These are phyloP conservation scores for Sibirionetta formosa DNA, from an alignment of 2,797 vertebrate genomes.

Conservation along the genomic window DNA sequence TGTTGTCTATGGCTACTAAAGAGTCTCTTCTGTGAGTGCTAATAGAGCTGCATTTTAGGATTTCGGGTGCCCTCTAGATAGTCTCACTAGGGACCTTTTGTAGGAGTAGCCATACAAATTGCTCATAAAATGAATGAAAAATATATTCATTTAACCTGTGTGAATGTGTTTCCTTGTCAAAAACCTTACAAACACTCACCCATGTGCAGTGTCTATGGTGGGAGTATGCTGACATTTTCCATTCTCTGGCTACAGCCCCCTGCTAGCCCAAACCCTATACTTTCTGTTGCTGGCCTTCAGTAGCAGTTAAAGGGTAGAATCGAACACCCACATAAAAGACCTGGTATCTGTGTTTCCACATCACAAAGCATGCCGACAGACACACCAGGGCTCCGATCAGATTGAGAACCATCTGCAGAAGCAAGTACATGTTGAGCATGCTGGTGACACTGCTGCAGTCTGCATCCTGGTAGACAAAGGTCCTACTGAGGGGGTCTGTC, in stretches of 20 bases:
- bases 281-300: constrained; percentile 58
- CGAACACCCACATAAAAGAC: constrained; percentile 92
- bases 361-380: constrained; percentile 88
- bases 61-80: not conserved
- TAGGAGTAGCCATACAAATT: constrained; percentile 1
- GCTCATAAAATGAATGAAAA: constrained; percentile 5
- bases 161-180: not conserved
- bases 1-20: constrained; percentile 5
- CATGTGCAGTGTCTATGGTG: rapidly evolving
- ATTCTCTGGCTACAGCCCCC: not conserved
- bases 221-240: not conserved
- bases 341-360: constrained; percentile 98
- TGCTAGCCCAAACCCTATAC: constrained; percentile 50
- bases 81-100: not conserved
- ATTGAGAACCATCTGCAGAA: constrained; percentile 93
- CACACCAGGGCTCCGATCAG: constrained; percentile 89
- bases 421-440: constrained; percentile 87
- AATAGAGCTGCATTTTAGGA: constrained; percentile 18
- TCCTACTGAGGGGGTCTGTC: constrained; percentile 89
- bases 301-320: constrained; percentile 60
- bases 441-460: constrained; percentile 87
- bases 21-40: constrained; percentile 1
- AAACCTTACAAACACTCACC: not conserved
- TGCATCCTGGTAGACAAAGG: constrained; percentile 87
- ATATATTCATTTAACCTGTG: not conserved